These are phyloP conservation scores for Papilio protenor DNA, from an alignment of 2,888 invertebrate genomes.

Conservation along the genomic window DNA sequence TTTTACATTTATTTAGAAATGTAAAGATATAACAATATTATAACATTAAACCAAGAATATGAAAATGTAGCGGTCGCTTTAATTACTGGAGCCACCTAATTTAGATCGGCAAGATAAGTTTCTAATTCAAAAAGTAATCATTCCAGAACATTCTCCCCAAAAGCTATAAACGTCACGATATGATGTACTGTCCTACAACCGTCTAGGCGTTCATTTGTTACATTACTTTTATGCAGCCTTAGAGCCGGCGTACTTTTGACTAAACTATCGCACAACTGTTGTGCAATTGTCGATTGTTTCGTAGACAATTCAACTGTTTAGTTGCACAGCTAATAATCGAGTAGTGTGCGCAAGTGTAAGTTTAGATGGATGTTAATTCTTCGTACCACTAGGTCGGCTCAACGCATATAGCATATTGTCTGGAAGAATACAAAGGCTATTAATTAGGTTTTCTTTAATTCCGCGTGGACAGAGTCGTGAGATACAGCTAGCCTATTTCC, in stretches of 20 bases:
- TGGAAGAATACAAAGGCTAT: too few species aligned
- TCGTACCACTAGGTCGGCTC: too few species aligned
- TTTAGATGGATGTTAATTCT: too few species aligned
- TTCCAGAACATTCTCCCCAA: slow-evolving; percentile 50
- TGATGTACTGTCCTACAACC: slow-evolving; percentile 44
- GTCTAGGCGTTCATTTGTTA: slow-evolving; percentile 19
- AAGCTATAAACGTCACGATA: slow-evolving; percentile 51
- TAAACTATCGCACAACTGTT: too few species aligned
- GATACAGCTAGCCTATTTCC: background rate
- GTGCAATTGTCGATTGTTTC: too few species aligned
- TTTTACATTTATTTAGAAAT: background rate
- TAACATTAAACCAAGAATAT: slow-evolving; percentile 4
- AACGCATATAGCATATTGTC: too few species aligned
- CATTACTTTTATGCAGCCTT: slow-evolving; percentile 13
- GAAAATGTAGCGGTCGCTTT: slow-evolving; percentile 37
- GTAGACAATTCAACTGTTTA: too few species aligned
- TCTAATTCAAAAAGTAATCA: slow-evolving; percentile 54
- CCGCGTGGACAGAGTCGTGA: too few species aligned
- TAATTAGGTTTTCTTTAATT: too few species aligned
- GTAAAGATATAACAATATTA: background rate
- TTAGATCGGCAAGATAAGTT: slow-evolving; percentile 56
- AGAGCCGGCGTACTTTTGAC: background rate
- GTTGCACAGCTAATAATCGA: too few species aligned
- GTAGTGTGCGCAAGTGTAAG: too few species aligned
- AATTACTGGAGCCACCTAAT: slow-evolving; percentile 58